Evolutionary conservation across 2,797 vertebrate species (phyloP), one percentile per base, ranked within the genome.

Genomic region (Halcyon leucocephala): DNA sequence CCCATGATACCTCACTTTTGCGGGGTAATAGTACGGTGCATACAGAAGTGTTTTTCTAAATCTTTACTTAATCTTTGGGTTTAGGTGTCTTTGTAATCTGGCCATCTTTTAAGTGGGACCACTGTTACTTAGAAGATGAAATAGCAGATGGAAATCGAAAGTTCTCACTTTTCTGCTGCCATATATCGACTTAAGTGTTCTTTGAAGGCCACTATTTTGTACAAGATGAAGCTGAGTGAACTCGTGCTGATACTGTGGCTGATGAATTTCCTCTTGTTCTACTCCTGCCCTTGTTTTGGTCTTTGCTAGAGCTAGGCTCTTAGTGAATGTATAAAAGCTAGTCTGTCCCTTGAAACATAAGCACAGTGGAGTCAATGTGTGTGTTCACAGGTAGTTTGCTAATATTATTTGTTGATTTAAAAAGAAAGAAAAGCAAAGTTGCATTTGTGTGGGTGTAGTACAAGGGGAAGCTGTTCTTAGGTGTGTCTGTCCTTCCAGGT

Each of bases 21-120:
- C 15, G 17, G 2, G 10, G 0, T 52, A 10, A 37, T 48, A 11
- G 2, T 14, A 10, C 7, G 14, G 6, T 9, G 67, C 4, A 3
- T 5, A 9, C 20, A 17, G 33, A 54, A 57, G 6, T 41, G n/a
- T 8, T 92, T 92, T 86, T 62, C 46, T 33, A 78, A 83, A 42
- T 73, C 26, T 10, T 41, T 37, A 4, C 28, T 69, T 8, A 76
- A 20, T 1, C 22, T 87, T 82, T 66, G 3, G 2, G 0, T 72
- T 49, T 5, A 41, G 10, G 4, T 14, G 7, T 37, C 14, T 4
- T 5, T 35, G 5, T 74, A 80, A 71, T 31, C 29, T 79, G 51
- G 35, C 44, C n/a, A 39, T 41, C 18, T 46, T 80, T 51, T 16
- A 49, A 65, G 9, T 18, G 19, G n/a, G 28, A 46, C 18, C 10